Percentiles rank a stretch among this genome's conserved stretches.
These are phyloP conservation scores for Chaenogobius annularis DNA, from an alignment of 2,113 vertebrate genomes.

Conservation along the genomic window DNA sequence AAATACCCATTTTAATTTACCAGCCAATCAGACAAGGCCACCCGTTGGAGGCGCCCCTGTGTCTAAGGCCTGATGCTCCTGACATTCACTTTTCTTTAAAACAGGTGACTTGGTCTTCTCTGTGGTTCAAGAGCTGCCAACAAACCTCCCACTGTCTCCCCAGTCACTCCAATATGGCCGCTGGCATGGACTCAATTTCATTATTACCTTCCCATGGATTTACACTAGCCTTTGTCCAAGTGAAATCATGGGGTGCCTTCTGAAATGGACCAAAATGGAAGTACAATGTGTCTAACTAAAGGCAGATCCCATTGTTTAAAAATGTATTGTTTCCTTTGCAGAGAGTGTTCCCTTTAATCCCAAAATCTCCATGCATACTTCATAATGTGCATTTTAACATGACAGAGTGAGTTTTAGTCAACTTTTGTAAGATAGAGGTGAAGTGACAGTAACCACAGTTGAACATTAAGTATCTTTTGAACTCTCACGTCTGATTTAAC, in stretches of 20 bases:
- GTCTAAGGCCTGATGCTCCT: slow-evolving; percentile 14
- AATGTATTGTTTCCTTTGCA: slow-evolving; percentile 1
- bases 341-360: neutral
- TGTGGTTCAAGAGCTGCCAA: slow-evolving; percentile 24
- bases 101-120: slow-evolving; percentile 19
- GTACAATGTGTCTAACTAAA: neutral
- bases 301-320: neutral
- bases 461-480: neutral
- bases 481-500: neutral
- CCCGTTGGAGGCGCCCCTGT: no score
- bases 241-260: slow-evolving; percentile 19
- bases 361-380: neutral
- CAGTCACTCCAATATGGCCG: slow-evolving; percentile 57
- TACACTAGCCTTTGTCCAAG: slow-evolving; percentile 12
- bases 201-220: slow-evolving; percentile 69
- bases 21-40: no score
- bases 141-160: slow-evolving; percentile 51
- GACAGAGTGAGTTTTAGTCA: slow-evolving; percentile 4
- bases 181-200: slow-evolving; percentile 61
- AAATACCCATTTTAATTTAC: no score
- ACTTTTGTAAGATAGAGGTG: slow-evolving; percentile 18
- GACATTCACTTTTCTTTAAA: neutral
- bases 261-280: slow-evolving; percentile 24
- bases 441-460: slow-evolving; percentile 15
- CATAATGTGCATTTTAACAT: slow-evolving; percentile 11